Base-by-base conservation (phyloP, 2,888 invertebrate species). In the Lepetodrilus schrolli region DNA sequence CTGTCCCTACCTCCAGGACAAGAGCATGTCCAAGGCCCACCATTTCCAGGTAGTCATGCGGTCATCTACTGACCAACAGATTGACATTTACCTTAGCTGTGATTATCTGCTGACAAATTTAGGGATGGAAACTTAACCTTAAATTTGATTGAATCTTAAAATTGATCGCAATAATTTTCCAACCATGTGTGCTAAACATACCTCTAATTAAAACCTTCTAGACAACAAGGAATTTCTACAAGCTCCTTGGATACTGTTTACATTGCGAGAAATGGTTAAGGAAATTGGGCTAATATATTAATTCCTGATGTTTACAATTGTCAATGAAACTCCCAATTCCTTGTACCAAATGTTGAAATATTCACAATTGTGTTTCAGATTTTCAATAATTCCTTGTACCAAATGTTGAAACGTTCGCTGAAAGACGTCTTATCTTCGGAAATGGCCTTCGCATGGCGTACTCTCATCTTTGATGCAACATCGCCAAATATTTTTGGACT, bases 391-490 rank as follows among this genome's bases (percentile, higher is more conserved):
- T 84, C 90, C 2, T 73, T 90, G 37, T 90, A 89, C 78, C 75
- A 76, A 20, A 86, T 84, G 70, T 76, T 90, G 73, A 80, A 82
- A 48, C 88, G 88, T 73, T 75, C 79, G n/a, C 76, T 90, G 37
- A 80, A 80, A 10, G 88, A 89, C 21, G 75, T 87, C n/a, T 80
- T 84, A 10, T 83, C 78, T 66, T 83, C 86, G 34, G 89, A 90
- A 30, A 83, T 90, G 78, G 87, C 88, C 3, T 87, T 87, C 84
- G 90, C 91, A 0, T 90, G 89, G 89, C 79, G 90, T 51, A 85
- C 86, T 4, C 86, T 91, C 74, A 86, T 81, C 77, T 88, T 86
- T 81, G 91, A 91, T 76, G 78, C 80, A 10, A 87, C 84, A 4
- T 84, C 87, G 4, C 84, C 82, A 50, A 90, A 90, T 81, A 86